Evolutionary conservation across 2,888 invertebrate species (phyloP).

Genomic region (Drosophila multiciliata): DNA sequence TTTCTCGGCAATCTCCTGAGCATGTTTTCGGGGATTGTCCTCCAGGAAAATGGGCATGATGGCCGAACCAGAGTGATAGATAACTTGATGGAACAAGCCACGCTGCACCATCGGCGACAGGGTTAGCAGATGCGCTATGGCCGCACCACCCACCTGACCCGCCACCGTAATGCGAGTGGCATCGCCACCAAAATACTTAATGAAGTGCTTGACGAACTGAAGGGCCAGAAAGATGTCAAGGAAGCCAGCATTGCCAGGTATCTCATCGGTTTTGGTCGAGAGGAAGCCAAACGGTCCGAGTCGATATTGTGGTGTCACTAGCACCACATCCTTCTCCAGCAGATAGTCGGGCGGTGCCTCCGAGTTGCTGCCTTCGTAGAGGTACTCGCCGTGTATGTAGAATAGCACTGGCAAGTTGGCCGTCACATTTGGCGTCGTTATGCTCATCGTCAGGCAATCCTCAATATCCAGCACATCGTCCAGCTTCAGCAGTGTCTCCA

Average conservation of each 20-base stretch:
- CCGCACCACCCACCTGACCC: constrained; percentile 86
- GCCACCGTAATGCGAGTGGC: constrained; percentile 85
- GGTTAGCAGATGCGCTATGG: constrained; percentile 85
- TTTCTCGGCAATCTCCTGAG: constrained; percentile 83
- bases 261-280: constrained; percentile 85
- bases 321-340: constrained; percentile 85
- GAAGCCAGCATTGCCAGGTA: constrained; percentile 87
- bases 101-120: constrained; percentile 84
- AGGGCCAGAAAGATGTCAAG: constrained; percentile 86
- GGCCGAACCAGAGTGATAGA: constrained; percentile 86
- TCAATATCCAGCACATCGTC: constrained; percentile 80
- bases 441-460: constrained; percentile 83
- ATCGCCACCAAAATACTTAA: constrained; percentile 86
- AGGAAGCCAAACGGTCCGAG: constrained; percentile 86
- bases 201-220: constrained; percentile 85
- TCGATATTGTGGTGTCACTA: constrained; percentile 86
- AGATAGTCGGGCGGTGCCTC: constrained; percentile 84
- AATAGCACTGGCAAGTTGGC: constrained; percentile 83
- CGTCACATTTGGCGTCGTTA: constrained; percentile 80
- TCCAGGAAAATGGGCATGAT: constrained; percentile 86
- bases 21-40: constrained; percentile 83
- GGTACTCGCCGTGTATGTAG: constrained; percentile 85
- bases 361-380: constrained; percentile 83
- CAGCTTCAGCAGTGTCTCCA: constrained; percentile 63
- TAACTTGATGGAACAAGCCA: constrained; percentile 86